These are phyloP conservation scores for Trachelus iudaicus DNA, from an alignment of 2,888 invertebrate species.

Conservation along the genomic window DNA sequence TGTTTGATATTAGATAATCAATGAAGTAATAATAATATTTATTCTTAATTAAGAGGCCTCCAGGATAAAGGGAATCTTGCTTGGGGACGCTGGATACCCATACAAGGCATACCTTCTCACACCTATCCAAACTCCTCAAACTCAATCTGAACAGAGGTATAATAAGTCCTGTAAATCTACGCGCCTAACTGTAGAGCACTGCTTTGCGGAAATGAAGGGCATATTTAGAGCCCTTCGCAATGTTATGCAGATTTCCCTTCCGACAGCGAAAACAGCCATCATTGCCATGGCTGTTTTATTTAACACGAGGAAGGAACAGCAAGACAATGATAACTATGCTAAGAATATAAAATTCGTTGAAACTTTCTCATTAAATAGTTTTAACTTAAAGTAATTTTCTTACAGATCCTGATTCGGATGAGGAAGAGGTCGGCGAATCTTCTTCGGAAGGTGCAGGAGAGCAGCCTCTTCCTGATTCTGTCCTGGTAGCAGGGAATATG, in stretches of 20 bases:
- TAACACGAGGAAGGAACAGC: slow-evolving; percentile 2
- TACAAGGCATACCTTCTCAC: slow-evolving; percentile 8
- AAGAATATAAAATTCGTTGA: no score
- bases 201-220: slow-evolving; percentile 10
- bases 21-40: no score
- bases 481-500: no score
- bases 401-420: no score
- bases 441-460: no score
- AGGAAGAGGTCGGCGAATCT: no score
- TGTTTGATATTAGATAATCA: no score
- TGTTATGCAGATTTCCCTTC: slow-evolving; percentile 7
- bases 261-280: slow-evolving; percentile 12
- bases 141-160: not conserved
- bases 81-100: slow-evolving; percentile 13
- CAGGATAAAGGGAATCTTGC: slow-evolving; percentile 10
- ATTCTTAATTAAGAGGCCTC: not conserved
- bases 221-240: slow-evolving; percentile 8
- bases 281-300: slow-evolving; percentile 13
- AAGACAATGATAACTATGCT: no score
- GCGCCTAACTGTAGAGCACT: not conserved
- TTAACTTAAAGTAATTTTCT: no score
- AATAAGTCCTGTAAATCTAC: slow-evolving; percentile 12
- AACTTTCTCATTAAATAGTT: no score
- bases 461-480: no score
- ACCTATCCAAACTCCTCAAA: slow-evolving; percentile 10